Evolutionary conservation across 2,113 vertebrate species (phyloP).

Genomic region (Promerops cafer): DNA sequence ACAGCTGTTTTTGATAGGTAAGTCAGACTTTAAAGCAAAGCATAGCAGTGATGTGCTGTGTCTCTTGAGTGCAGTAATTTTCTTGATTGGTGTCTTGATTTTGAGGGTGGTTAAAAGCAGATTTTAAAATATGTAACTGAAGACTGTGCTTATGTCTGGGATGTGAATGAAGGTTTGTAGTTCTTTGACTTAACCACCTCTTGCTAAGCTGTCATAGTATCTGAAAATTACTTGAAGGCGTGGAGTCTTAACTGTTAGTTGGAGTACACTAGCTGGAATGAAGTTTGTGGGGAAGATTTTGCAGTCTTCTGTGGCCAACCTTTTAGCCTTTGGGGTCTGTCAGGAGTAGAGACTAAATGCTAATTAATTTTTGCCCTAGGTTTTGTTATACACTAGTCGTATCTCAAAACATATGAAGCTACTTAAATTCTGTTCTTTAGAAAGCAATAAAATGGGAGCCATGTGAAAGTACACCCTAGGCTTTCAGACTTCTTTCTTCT

Average conservation of each 20-base stretch:
- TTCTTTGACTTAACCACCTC: neutral
- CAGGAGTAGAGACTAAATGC: neutral
- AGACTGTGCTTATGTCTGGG: neutral
- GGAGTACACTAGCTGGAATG: neutral
- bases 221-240: neutral
- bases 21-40: conserved; percentile 25
- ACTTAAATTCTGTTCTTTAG: neutral
- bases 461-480: neutral
- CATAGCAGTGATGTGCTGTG: neutral
- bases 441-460: neutral
- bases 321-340: neutral
- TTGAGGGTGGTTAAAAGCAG: neutral
- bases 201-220: neutral
- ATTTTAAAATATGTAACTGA: neutral
- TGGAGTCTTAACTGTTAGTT: neutral
- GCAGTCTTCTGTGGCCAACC: neutral
- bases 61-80: neutral
- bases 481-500: neutral
- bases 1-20: conserved; percentile 85
- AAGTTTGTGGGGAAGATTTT: neutral
- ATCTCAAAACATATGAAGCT: neutral
- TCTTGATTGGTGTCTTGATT: neutral
- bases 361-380: neutral
- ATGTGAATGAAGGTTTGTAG: neutral
- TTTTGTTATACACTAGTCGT: neutral